Base-by-base conservation (phyloP, 53 echinoderm and acorn worm genomes). In the Stichopus horrens region DNA sequence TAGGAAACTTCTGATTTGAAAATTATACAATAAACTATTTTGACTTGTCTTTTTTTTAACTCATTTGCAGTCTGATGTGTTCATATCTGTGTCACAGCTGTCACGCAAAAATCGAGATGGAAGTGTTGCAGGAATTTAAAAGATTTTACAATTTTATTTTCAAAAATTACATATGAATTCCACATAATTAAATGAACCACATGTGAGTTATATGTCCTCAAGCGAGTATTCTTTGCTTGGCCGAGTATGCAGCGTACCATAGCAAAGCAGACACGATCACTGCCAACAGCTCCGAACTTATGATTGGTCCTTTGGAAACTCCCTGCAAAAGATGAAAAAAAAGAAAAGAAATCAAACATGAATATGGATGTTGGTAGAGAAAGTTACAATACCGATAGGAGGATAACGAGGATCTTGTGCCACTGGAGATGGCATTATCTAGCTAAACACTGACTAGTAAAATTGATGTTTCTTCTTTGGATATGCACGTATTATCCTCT, bases 241-340 rank as follows among this genome's bases (percentile, higher is more conserved):
- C 84, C 9, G 84, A 65, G 65, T 84, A 84, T 6, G 84, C 84
- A 84, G 84, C 65, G 14, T 84, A 84, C 84, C 84, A 84, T 4
- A 84, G 68, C 16, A 84, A 52, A 7, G 65, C 84, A 65, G 84
- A 84, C 52, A 84, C 22, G 4, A 65, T 57, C 6, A 84, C 65
- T 23, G 84, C 84, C 58, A 84, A 66, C 20, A 84, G 66, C 65
- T 84, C 84, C 1, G 84, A 63, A 51, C 84, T 84, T 10, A 84
- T 65, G 11, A 84, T 60, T 9, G 84, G 84, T 65, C 84, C 84
- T 84, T 84, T 63, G 51, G 84, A 84, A 65, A 84, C 84, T 63
- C 84, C 84, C 84, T 84, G 57, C 7, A 16, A 16, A 63, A 63
- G 63, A 63, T 13, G 16, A 16, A 10, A 63, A 63, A 60, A 5